Conservation (phyloP, 2,113 vertebrate species). For the Pollimyrus isidori region DNA sequence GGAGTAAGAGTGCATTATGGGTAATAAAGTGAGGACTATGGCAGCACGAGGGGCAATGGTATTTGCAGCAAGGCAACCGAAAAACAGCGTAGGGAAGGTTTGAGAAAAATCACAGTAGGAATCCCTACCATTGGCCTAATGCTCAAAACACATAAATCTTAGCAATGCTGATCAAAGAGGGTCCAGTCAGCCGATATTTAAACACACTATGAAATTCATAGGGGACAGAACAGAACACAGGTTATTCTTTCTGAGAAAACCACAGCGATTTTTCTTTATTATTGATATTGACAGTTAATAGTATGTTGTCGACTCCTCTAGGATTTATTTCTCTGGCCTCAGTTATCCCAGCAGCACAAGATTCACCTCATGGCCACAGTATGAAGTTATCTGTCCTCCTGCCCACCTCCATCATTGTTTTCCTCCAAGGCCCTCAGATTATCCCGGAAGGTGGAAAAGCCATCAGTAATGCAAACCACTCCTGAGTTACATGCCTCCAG, state of each 20-base stretch:
- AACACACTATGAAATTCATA: not conserved
- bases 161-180: not conserved
- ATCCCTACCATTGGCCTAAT: not conserved
- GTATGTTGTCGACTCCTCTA: not conserved
- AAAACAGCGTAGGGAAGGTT: not conserved
- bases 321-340: not conserved
- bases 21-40: not conserved
- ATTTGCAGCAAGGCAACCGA: not conserved
- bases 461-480: not conserved
- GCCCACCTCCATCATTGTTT: not conserved
- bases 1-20: not conserved
- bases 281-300: not conserved
- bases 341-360: not conserved
- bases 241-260: not conserved
- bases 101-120: not conserved
- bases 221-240: not conserved
- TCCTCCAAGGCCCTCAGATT: not conserved
- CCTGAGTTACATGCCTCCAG: not conserved
- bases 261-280: not conserved
- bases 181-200: not conserved
- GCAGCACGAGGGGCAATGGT: not conserved
- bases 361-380: not conserved
- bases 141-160: not conserved
- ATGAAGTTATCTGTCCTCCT: not conserved
- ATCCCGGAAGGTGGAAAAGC: not conserved